Conservation (phyloP, 2,113 vertebrate genomes). For the Cololabis saira region DNA sequence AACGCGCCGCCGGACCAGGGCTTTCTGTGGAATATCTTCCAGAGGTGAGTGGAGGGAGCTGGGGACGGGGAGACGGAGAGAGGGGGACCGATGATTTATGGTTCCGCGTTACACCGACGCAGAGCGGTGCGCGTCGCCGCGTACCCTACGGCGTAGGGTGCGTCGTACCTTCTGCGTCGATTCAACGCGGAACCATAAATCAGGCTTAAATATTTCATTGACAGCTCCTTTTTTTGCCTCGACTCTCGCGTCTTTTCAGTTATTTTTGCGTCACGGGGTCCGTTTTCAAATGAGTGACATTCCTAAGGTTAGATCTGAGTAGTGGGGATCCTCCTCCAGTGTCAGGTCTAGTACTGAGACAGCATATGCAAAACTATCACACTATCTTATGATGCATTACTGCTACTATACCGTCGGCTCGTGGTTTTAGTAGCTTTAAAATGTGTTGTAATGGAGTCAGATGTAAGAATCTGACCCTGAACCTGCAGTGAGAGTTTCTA, state of each 20-base stretch:
- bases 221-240: conserved; percentile 8
- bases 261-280: not conserved
- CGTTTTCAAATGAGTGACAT: not conserved
- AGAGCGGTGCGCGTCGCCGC: no score
- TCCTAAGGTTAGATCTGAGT: not conserved
- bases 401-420: not conserved
- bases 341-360: not conserved
- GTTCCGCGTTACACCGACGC: no score
- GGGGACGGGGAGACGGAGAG: no score
- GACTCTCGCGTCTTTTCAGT: not conserved
- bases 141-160: no score
- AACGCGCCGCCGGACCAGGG: conserved; percentile 79
- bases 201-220: conserved; percentile 7
- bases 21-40: conserved; percentile 86
- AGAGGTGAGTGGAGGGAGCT: conserved; percentile 76
- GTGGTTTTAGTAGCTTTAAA: not conserved
- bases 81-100: no score
- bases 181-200: no score
- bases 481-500: conserved; percentile 12
- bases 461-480: not conserved
- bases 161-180: no score
- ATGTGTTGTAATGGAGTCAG: not conserved
- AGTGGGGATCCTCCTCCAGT: conserved; percentile 25
- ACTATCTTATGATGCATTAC: not conserved
- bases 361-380: not conserved